Evolutionary conservation across 2,888 invertebrate species (phyloP).

Genomic region (Morpho helenor): DNA sequence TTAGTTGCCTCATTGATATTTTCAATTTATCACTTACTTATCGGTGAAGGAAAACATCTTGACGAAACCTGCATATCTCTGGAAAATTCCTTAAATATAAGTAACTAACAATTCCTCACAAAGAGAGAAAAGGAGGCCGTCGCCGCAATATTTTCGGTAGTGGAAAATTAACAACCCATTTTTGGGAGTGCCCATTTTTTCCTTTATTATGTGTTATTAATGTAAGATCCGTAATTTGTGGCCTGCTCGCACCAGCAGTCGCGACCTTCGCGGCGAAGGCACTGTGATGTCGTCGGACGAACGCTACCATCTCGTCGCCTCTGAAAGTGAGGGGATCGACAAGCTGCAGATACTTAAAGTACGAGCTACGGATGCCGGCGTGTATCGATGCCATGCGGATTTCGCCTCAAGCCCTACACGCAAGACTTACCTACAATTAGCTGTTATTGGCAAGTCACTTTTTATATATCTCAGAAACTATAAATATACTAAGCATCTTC

Average conservation of each 20-base stretch:
- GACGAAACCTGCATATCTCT: too few species aligned
- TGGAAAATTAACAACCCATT: too few species aligned
- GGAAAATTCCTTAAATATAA: too few species aligned
- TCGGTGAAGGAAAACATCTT: too few species aligned
- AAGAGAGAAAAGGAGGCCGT: too few species aligned
- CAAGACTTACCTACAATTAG: slow-evolving; percentile 54
- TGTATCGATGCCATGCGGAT: slow-evolving; percentile 61
- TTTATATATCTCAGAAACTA: background rate
- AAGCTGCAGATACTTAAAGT: slow-evolving; percentile 50
- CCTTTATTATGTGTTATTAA: background rate
- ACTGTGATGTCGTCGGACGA: slow-evolving; percentile 35
- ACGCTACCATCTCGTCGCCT: slow-evolving; percentile 49
- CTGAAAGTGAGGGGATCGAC: slow-evolving; percentile 41
- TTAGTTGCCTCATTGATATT: too few species aligned
- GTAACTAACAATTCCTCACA: too few species aligned
- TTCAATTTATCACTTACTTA: too few species aligned
- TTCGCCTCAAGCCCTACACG: slow-evolving; percentile 58
- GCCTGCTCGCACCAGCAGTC: slow-evolving; percentile 54
- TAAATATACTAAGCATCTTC: too few species aligned
- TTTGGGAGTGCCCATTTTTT: background rate
- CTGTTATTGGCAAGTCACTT: slow-evolving; percentile 50
- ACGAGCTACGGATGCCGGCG: slow-evolving; percentile 51
- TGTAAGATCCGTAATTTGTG: background rate
- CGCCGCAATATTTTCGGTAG: too few species aligned
- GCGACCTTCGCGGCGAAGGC: slow-evolving; percentile 53